phyloP scores from a whole-genome alignment of 92 coral and sea anemone genomes.

The Virgularia gustaviana region DNA sequence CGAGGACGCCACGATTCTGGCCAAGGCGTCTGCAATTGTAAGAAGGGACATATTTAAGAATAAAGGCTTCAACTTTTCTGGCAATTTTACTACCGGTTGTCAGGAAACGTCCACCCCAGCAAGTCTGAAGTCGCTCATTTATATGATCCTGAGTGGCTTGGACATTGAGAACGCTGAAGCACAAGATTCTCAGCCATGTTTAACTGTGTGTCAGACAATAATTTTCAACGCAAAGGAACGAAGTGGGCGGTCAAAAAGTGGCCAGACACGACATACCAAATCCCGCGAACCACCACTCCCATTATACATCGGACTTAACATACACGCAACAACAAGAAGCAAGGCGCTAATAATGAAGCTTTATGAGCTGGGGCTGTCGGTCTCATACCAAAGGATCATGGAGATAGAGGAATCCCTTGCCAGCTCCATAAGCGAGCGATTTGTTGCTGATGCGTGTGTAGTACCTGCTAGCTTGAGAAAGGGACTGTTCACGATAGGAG shows the following conservation, averaged over 20 bases:
- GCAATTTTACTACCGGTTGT: constrained; percentile 53
- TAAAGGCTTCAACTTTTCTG: constrained; percentile 61
- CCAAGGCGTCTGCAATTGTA: constrained; percentile 62
- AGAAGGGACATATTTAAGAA: constrained; percentile 57
- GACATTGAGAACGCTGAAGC: constrained; percentile 64
- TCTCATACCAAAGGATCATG: constrained; percentile 64
- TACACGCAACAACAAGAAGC: constrained; percentile 64
- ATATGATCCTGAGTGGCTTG: constrained; percentile 56
- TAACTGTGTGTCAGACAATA: constrained; percentile 69
- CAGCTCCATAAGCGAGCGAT: constrained; percentile 57
- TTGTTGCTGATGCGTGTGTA: constrained; percentile 48
- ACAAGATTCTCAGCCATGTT: constrained; percentile 64
- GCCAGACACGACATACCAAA: constrained; percentile 72
- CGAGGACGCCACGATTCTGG: constrained; percentile 58
- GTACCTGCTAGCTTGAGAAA: constrained; percentile 48
- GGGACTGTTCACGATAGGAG: constrained; percentile 52
- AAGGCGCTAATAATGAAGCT: constrained; percentile 61
- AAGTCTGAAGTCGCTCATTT: constrained; percentile 55
- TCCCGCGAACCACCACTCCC: constrained; percentile 67
- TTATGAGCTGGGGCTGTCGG: constrained; percentile 64
- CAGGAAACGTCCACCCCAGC: constrained; percentile 61
- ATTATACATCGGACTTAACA: constrained; percentile 52
- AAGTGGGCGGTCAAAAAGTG: constrained; percentile 52
- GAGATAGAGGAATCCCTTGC: constrained; percentile 68
- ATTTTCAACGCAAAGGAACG: constrained; percentile 64